Percentiles rank a stretch among this genome's conserved stretches.
Evolutionary conservation across 2,888 invertebrate species (phyloP).

Genomic region (Micoletzkya japonica): DNA sequence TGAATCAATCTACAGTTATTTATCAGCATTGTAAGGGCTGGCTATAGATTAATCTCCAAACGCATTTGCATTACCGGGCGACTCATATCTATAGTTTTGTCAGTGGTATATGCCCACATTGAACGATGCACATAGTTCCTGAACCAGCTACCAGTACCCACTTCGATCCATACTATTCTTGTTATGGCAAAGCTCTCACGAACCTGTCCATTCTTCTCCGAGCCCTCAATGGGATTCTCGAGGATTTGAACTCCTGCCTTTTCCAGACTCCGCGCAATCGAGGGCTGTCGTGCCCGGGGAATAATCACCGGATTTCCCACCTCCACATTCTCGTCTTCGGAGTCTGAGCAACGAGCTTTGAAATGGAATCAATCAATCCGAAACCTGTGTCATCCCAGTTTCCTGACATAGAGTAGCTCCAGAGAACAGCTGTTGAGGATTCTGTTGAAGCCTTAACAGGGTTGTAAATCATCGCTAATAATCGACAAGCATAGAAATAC

Average conservation of each 20-base stretch:
- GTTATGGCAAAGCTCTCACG: not conserved
- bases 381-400: conserved; percentile 38
- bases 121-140: not conserved
- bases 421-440: too few relatives aligned
- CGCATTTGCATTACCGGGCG: too few relatives aligned
- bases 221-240: conserved; percentile 36
- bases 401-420: conserved; percentile 28
- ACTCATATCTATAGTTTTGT: too few relatives aligned
- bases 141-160: not conserved
- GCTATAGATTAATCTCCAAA: too few relatives aligned
- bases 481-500: too few relatives aligned
- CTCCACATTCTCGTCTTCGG: conserved; percentile 46
- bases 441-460: too few relatives aligned
- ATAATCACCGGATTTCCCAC: conserved; percentile 48
- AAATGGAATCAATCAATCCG: not conserved
- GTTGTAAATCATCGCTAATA: too few relatives aligned
- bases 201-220: conserved; percentile 20
- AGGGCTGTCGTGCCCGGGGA: conserved; percentile 44
- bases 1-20: not conserved
- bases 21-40: too few relatives aligned
- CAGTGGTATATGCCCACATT: not conserved
- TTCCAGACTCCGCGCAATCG: conserved; percentile 49
- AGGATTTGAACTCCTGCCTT: conserved; percentile 40
- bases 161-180: not conserved
- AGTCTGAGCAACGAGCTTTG: conserved; percentile 32